Conservation (phyloP, 2,113 vertebrate genomes). For the Phocoena phocoena region DNA sequence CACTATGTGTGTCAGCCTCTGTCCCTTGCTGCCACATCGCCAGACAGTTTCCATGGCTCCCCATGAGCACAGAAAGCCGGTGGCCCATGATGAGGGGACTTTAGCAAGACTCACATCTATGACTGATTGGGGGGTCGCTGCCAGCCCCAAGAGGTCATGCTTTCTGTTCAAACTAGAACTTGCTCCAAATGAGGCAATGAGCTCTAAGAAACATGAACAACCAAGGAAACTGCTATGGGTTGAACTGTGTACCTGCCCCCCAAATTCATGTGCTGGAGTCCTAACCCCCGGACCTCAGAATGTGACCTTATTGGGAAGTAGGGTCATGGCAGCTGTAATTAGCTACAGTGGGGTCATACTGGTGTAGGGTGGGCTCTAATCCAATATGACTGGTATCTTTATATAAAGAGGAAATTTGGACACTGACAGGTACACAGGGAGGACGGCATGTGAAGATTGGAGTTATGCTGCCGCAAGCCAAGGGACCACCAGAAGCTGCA, state of each 20-base stretch:
- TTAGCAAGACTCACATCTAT: too few species aligned
- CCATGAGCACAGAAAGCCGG: neutral
- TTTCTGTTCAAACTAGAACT: neutral
- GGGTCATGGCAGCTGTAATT: neutral
- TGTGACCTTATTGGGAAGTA: neutral
- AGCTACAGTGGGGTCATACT: neutral
- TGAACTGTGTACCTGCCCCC: accelerated
- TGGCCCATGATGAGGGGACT: neutral
- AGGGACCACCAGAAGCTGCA: neutral
- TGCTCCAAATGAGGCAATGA: neutral
- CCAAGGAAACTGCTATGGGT: neutral
- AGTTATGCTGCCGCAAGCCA: neutral
- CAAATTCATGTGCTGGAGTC: neutral
- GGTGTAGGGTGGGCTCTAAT: too few species aligned
- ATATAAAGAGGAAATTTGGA: neutral
- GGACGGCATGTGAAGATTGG: accelerated
- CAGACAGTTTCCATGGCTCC: neutral
- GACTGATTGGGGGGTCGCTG: neutral
- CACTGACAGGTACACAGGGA: neutral
- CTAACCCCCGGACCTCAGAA: neutral
- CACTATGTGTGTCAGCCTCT: neutral
- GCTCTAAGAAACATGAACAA: neutral
- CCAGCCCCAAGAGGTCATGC: neutral
- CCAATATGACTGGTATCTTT: neutral
- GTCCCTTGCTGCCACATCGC: neutral